phyloP scores from a whole-genome alignment of 1,140 invertebrate species.

The Sminthurinus signatus region DNA sequence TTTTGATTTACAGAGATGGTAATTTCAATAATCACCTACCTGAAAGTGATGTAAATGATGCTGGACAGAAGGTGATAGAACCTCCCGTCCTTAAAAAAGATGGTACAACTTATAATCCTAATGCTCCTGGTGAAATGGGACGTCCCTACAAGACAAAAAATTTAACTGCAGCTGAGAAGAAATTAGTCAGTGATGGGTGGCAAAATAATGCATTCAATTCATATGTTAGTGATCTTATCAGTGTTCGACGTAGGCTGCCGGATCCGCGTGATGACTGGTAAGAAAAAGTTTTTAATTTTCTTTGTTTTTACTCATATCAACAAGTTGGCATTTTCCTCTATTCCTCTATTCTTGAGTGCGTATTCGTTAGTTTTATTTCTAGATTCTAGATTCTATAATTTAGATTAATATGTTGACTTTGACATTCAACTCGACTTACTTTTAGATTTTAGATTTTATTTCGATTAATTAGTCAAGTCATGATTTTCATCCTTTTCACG shows the following conservation, averaged over 20 bases:
- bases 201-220: constrained; percentile 96
- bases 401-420: too few species aligned
- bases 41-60: too few species aligned
- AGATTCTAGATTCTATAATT: too few species aligned
- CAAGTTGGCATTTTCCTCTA: too few species aligned
- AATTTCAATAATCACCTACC: neutral
- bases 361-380: too few species aligned
- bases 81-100: neutral
- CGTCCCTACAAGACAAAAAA: constrained; percentile 65
- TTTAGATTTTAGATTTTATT: too few species aligned
- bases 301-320: too few species aligned
- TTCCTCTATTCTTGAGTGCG: too few species aligned
- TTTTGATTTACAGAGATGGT: neutral
- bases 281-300: too few species aligned
- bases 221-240: constrained; percentile 94
- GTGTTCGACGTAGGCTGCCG: constrained; percentile 81
- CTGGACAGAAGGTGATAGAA: constrained; percentile 2
- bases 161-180: constrained; percentile 67
- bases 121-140: constrained; percentile 66
- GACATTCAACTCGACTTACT: too few species aligned
- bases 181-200: constrained; percentile 92
- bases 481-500: too few species aligned
- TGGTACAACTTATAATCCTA: neutral
- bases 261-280: constrained; percentile 92
- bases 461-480: too few species aligned